phyloP scores from a whole-genome alignment of 2,888 invertebrate species.

The Lumbricus terrestris region DNA sequence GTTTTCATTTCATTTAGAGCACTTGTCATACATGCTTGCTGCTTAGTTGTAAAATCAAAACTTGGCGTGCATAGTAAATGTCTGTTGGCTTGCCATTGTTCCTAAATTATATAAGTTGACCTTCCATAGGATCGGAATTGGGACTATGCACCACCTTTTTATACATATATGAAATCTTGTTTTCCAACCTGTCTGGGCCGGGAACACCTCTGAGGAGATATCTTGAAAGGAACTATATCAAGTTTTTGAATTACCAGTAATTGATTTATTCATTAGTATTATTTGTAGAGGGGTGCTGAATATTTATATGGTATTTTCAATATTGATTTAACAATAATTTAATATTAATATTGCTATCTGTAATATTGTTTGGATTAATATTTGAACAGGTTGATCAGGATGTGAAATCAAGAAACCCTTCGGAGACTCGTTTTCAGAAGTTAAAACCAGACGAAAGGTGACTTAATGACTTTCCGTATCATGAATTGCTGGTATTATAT shows the following conservation, averaged over 20 bases:
- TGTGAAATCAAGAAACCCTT: neutral
- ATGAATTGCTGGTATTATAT: neutral
- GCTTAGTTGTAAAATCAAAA: neutral
- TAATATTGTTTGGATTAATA: neutral
- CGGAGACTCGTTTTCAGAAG: neutral
- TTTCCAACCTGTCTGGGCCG: too few relatives aligned
- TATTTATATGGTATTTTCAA: neutral
- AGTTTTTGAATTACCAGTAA: too few relatives aligned
- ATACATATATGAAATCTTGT: too few relatives aligned
- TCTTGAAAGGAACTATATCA: too few relatives aligned
- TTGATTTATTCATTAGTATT: too few relatives aligned
- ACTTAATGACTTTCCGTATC: neutral
- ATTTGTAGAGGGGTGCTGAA: neutral
- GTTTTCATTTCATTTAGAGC: neutral
- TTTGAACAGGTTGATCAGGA: neutral
- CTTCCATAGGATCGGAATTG: too few relatives aligned
- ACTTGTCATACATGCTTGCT: too few relatives aligned
- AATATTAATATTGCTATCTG: neutral
- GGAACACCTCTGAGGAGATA: too few relatives aligned
- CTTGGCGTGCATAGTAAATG: neutral
- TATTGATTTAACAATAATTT: neutral
- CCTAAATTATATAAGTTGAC: too few relatives aligned
- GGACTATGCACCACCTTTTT: too few relatives aligned
- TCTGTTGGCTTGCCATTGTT: too few relatives aligned
- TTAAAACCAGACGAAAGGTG: neutral